Percentiles rank a stretch among this genome's conserved stretches.
These are phyloP conservation scores for Monochamus saltuarius DNA, from an alignment of 1,140 invertebrate species.

Conservation along the genomic window DNA sequence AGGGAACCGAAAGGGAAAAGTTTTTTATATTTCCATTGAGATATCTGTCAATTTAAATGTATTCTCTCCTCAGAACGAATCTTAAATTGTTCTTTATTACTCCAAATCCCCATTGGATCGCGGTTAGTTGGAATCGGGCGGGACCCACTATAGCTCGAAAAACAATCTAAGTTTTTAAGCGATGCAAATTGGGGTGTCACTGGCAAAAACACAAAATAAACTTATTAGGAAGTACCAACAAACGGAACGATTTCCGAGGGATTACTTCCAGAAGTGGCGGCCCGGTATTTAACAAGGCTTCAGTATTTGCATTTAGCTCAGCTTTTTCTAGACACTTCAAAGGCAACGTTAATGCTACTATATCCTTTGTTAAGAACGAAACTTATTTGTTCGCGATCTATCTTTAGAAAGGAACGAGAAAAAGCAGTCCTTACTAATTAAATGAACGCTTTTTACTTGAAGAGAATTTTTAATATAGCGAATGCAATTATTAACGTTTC, in stretches of 20 bases:
- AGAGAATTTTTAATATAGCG: too few relatives aligned
- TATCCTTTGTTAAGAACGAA: too few relatives aligned
- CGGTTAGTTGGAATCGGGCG: neutral
- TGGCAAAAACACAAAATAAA: neutral
- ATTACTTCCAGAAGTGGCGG: too few relatives aligned
- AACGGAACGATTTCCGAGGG: neutral
- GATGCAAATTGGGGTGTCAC: conserved; percentile 13
- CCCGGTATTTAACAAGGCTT: too few relatives aligned
- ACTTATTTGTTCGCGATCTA: too few relatives aligned
- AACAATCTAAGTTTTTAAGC: conserved; percentile 16
- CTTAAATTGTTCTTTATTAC: conserved; percentile 15
- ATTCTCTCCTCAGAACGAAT: neutral
- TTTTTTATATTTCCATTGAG: conserved; percentile 16
- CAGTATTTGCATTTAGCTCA: too few relatives aligned
- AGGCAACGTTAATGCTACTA: too few relatives aligned
- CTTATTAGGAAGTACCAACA: neutral
- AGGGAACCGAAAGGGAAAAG: neutral
- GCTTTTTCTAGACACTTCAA: too few relatives aligned
- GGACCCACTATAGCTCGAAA: neutral
- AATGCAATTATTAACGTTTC: too few relatives aligned
- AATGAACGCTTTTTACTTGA: too few relatives aligned
- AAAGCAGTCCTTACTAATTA: too few relatives aligned
- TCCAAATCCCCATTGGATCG: neutral
- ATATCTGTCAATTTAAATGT: conserved; percentile 12
- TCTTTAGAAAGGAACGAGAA: too few relatives aligned